Base-by-base conservation (phyloP, 2,113 vertebrate genomes). In the Spea bombifrons region DNA sequence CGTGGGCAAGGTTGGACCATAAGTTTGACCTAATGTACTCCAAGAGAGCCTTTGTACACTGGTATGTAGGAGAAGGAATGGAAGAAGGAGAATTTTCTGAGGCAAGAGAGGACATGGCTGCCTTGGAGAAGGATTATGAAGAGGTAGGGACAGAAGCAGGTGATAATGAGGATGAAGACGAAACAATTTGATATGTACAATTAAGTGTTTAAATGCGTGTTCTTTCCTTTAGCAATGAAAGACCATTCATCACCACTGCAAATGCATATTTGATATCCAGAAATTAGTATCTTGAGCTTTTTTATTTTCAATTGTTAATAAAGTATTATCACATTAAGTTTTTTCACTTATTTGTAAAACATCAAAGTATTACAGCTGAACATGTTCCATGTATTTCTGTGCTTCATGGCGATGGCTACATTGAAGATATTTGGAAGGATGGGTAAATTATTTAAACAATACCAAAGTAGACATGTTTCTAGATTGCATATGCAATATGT, bases 131-230 rank as follows among this genome's bases (percentile, higher is more conserved):
- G 80, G 91, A 92, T 84, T 93, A 92, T 0, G 87, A 91, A 66
- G 92, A 93, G 76, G 88, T 88, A 0, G 92, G 85, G 4, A 82
- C 87, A 82, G 93, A 95, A 88, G 93, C 88, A 8, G 70, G 90
- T 0, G 93, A 94, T 0, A 91, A 91, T 30, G 93, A 92, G 47
- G 92, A 88, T 74, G 94, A 95, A 16, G 93, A 94, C 43, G 90
- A 85, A 30, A 30, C 30, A 30, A 30, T 30, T 30, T 30, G 30
- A 30, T 30, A 30, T 30, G 30, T 30, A 30, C 30, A 30, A 30
- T 30, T 30, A 30, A 30, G 30, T 30, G 30, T 30, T 30, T 30
- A 30, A 30, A 30, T 30, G 30, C 1, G 30, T 1, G 30, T 30
- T 30, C 30, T 30, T 30, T 30, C 30, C 1, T 30, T 30, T 30